phyloP scores from a whole-genome alignment of 2,888 invertebrate species.

The Lasioglossum morio region DNA sequence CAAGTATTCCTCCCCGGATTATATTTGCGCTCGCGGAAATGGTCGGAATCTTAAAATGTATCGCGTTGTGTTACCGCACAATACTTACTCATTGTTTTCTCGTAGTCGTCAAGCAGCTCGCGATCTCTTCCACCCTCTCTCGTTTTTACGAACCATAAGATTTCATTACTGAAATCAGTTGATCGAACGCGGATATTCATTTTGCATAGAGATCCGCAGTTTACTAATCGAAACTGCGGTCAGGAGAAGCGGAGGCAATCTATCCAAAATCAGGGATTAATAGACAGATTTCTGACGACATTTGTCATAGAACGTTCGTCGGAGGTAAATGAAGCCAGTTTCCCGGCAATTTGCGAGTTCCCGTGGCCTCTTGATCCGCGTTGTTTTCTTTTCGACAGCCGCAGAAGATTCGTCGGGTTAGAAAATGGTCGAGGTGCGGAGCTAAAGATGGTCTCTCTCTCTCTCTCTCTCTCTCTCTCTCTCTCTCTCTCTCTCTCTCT shows the following conservation, averaged over 20 bases:
- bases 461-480: neutral
- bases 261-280: neutral
- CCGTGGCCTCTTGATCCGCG: neutral
- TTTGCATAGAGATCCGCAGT: neutral
- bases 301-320: neutral
- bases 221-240: neutral
- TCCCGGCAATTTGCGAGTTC: neutral
- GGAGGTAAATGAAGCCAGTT: neutral
- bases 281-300: neutral
- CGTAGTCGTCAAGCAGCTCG: neutral
- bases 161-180: too few species aligned
- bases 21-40: neutral
- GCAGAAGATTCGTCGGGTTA: constrained; percentile 36
- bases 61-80: neutral
- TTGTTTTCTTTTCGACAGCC: neutral
- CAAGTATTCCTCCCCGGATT: neutral
- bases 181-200: too few species aligned
- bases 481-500: neutral
- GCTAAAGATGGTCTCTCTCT: neutral
- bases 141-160: neutral
- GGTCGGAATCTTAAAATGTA: neutral
- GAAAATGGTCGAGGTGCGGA: constrained; percentile 10
- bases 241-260: neutral
- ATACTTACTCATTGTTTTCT: neutral
- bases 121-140: neutral